Evolutionary conservation across 2,888 invertebrate species (phyloP).

Genomic region (Conistra vaccinii): DNA sequence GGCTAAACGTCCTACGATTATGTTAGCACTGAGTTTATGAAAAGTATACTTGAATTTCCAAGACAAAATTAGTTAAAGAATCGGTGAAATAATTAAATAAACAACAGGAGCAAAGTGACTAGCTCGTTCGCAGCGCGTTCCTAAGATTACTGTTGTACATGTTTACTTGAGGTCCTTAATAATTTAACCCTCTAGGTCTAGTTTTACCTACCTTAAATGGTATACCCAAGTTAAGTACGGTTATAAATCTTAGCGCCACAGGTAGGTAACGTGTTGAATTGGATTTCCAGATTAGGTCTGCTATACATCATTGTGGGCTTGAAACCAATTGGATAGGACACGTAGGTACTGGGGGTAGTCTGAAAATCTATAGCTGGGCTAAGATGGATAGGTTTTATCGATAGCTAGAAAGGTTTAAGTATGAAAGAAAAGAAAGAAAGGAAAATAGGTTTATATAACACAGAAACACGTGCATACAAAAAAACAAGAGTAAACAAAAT

Average conservation of each 20-base stretch:
- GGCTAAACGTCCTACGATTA: too few species aligned
- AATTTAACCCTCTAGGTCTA: conserved; percentile 15
- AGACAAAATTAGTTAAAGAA: too few species aligned
- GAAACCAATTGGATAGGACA: conserved; percentile 44
- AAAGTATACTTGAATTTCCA: too few species aligned
- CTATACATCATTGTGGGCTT: conserved; percentile 52
- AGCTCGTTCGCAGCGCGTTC: too few species aligned
- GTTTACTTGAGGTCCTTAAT: conserved; percentile 28
- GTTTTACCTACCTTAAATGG: conserved; percentile 6
- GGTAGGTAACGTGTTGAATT: conserved; percentile 57
- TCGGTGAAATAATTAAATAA: too few species aligned
- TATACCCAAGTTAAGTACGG: conserved; percentile 22
- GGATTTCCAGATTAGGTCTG: conserved; percentile 49
- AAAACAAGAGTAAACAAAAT: too few species aligned
- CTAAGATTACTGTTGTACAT: too few species aligned
- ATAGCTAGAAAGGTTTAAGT: not conserved
- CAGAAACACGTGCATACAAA: too few species aligned
- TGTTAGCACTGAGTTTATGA: too few species aligned
- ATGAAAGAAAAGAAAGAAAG: too few species aligned
- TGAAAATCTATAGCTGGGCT: conserved; percentile 22
- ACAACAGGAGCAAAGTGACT: too few species aligned
- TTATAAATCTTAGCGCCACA: conserved; percentile 58
- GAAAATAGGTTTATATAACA: too few species aligned
- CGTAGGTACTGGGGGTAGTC: conserved; percentile 1
- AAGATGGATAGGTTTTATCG: conserved; percentile 8